Conservation (phyloP, 2,113 vertebrate species). For the Salvelinus alpinus region DNA sequence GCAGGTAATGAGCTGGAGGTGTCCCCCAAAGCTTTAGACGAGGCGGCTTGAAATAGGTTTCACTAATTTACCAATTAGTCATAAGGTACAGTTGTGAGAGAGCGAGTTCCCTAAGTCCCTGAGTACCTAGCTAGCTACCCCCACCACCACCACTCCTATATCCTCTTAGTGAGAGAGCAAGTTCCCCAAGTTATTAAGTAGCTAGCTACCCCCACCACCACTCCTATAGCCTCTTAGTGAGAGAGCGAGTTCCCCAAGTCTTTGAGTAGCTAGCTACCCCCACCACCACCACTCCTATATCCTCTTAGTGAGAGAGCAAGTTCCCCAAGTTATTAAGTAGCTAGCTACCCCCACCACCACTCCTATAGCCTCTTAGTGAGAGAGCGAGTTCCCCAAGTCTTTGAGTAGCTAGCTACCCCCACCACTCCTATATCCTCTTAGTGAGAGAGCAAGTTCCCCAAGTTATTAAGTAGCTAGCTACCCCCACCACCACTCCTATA, state of each 20-base stretch:
- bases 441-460: conserved; percentile 66
- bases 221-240: conserved; percentile 57
- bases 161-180: conserved; percentile 42
- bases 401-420: too few species aligned
- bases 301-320: too few species aligned
- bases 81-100: conserved; percentile 78
- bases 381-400: too few species aligned
- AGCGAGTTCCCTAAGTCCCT: conserved; percentile 69
- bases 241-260: too few species aligned
- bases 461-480: conserved; percentile 57
- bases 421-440: too few species aligned
- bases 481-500: conserved; percentile 14
- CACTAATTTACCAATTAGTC: conserved; percentile 84
- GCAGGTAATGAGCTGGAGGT: conserved; percentile 78
- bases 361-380: too few species aligned
- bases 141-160: conserved; percentile 30
- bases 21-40: conserved; percentile 74
- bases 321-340: too few species aligned
- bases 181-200: conserved; percentile 27
- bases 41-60: conserved; percentile 74
- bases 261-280: too few species aligned
- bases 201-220: conserved; percentile 38
- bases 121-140: conserved; percentile 40
- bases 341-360: too few species aligned
- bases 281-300: too few species aligned